phyloP scores from a whole-genome alignment of 2,113 vertebrate genomes.

The Scomber scombrus region DNA sequence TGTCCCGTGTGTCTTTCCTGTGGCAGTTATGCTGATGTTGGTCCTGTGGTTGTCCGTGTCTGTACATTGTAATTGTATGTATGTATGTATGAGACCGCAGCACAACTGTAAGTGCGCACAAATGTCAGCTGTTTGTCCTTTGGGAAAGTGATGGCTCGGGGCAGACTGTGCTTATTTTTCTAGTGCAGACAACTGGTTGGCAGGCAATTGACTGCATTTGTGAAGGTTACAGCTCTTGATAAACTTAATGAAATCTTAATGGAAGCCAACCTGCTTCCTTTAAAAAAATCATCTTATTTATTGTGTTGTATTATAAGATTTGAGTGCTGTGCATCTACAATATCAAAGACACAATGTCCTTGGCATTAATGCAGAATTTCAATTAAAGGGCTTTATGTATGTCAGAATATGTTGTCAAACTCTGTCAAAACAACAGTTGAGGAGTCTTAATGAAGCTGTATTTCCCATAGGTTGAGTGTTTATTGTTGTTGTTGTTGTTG shows the following conservation, averaged over 20 bases:
- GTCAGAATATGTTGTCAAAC: background rate
- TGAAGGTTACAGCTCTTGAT: conserved; percentile 61
- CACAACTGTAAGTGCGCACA: conserved; percentile 44
- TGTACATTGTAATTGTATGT: conserved; percentile 19
- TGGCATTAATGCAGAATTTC: background rate
- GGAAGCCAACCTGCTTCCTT: background rate
- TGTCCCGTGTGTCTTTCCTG: conserved; percentile 21
- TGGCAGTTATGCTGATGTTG: conserved; percentile 13
- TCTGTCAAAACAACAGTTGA: background rate
- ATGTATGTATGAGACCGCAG: conserved; percentile 1
- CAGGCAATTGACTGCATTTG: conserved; percentile 32
- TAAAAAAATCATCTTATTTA: conserved; percentile 11
- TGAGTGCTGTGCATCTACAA: background rate
- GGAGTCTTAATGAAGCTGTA: background rate
- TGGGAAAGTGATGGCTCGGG: conserved; percentile 26
- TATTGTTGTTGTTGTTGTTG: background rate
- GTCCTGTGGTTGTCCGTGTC: conserved; percentile 32
- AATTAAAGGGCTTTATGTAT: background rate
- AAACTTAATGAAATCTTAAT: conserved; percentile 1
- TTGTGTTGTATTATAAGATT: conserved; percentile 6
- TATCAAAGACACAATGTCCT: background rate
- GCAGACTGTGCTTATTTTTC: conserved; percentile 34
- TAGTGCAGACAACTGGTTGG: conserved; percentile 10
- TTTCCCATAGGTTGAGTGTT: conserved; percentile 3
- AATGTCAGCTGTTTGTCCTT: conserved; percentile 38